A percentile compares a stretch with the other conserved stretches of the same genome.
These are phyloP conservation scores for Mythimna vitellina DNA, from an alignment of 2,888 invertebrate genomes.

Conservation along the genomic window DNA sequence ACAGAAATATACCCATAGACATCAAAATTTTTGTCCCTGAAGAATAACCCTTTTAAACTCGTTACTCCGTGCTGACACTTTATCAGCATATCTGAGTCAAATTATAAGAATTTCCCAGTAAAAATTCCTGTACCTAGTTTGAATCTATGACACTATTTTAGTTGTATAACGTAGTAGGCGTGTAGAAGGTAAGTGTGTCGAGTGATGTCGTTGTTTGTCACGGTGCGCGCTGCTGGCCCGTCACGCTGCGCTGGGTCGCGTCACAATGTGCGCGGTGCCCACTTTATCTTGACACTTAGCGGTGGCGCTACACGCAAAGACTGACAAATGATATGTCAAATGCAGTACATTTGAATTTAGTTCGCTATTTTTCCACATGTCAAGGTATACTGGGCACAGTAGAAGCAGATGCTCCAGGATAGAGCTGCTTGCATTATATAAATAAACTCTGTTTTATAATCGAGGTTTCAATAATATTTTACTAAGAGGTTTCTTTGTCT, in stretches of 20 bases:
- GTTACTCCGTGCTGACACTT: neutral
- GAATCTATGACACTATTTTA: neutral
- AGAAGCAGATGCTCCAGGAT: constrained; percentile 19
- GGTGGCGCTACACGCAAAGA: constrained; percentile 5
- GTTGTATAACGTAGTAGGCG: constrained; percentile 21
- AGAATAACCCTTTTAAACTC: no score
- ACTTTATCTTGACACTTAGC: constrained; percentile 22
- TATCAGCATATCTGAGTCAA: neutral
- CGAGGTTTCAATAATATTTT: constrained; percentile 8
- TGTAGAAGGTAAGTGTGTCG: constrained; percentile 61
- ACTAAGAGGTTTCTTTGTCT: neutral
- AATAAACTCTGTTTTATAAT: constrained; percentile 26
- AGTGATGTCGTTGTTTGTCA: constrained; percentile 73
- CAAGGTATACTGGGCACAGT: constrained; percentile 1
- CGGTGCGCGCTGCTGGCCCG: constrained; percentile 72
- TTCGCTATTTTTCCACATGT: neutral
- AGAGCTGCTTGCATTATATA: constrained; percentile 19
- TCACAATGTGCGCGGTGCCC: constrained; percentile 59
- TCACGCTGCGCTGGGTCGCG: constrained; percentile 79
- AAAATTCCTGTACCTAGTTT: constrained; percentile 8
- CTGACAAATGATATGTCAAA: neutral
- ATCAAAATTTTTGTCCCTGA: no score
- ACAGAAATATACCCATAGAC: no score
- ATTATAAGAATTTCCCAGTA: neutral
- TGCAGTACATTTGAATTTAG: neutral